Evolutionary conservation across 2,113 vertebrate genomes (phyloP).

Genomic region (Sceloporus undulatus): DNA sequence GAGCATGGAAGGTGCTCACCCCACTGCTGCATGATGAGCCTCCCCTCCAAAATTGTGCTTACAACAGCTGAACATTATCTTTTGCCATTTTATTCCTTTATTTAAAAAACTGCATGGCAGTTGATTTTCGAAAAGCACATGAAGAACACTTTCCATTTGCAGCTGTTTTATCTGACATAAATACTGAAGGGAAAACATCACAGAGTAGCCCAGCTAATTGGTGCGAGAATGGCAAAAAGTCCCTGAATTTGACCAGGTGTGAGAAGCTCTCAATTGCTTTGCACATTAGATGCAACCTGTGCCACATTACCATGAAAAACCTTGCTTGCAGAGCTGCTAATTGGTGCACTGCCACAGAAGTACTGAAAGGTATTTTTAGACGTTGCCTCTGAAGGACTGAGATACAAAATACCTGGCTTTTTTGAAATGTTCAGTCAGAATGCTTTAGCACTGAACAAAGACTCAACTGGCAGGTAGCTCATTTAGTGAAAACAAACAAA

Average conservation of each 20-base stretch:
- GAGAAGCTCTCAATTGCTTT: slow-evolving; percentile 35
- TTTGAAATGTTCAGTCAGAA: slow-evolving; percentile 22
- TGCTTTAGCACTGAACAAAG: slow-evolving; percentile 36
- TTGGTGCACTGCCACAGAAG: slow-evolving; percentile 28
- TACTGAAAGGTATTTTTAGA: slow-evolving; percentile 55
- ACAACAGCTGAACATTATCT: too few species aligned
- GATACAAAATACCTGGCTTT: slow-evolving; percentile 31
- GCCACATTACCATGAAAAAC: slow-evolving; percentile 34
- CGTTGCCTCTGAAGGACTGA: slow-evolving; percentile 23
- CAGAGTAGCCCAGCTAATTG: slow-evolving; percentile 38
- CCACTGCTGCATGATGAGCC: too few species aligned
- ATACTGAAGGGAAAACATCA: slow-evolving; percentile 34
- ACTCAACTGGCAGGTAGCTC: neutral
- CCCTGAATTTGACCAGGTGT: slow-evolving; percentile 14
- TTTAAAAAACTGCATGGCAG: neutral
- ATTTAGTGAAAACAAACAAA: slow-evolving; percentile 26
- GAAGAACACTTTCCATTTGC: neutral
- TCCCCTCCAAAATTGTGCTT: too few species aligned
- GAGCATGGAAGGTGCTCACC: too few species aligned
- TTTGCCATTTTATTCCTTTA: too few species aligned
- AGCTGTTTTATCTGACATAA: slow-evolving; percentile 39
- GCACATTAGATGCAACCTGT: slow-evolving; percentile 46
- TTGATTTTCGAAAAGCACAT: neutral
- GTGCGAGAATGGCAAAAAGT: slow-evolving; percentile 36
- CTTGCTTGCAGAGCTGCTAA: slow-evolving; percentile 27